A percentile compares a stretch with the other conserved stretches of the same genome.
Evolutionary conservation across 2,797 vertebrate species (phyloP).

Genomic region (Cyclura pinguis): DNA sequence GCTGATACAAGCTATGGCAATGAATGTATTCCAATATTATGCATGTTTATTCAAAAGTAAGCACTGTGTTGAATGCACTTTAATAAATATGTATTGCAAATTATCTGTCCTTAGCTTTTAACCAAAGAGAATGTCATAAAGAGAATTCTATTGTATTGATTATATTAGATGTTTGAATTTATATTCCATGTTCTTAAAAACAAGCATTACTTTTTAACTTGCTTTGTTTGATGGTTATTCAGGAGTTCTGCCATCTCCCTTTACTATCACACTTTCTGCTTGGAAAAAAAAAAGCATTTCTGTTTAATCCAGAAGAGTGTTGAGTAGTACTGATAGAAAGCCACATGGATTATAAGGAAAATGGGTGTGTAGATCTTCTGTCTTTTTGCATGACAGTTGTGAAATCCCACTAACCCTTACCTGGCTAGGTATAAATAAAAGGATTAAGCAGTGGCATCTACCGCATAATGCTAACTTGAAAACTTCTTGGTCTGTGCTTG

Average conservation of each 20-base stretch:
- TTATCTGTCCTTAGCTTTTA: background rate
- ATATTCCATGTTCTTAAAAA: background rate
- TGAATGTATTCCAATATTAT: too few species aligned
- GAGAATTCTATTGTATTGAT: background rate
- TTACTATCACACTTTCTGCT: background rate
- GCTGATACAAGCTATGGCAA: background rate
- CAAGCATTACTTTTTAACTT: background rate
- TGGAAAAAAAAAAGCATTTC: background rate
- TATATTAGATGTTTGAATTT: background rate
- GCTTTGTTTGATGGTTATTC: background rate
- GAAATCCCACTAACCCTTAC: background rate
- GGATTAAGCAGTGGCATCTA: background rate
- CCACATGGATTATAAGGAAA: background rate
- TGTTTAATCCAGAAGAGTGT: background rate
- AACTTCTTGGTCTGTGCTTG: background rate
- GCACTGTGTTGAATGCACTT: background rate
- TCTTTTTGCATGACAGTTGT: background rate
- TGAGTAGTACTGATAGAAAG: background rate
- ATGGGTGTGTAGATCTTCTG: background rate
- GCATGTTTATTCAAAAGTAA: too few species aligned
- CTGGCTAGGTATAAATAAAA: constrained; percentile 5
- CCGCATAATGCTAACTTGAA: background rate
- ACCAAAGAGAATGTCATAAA: background rate
- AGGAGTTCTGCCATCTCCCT: background rate
- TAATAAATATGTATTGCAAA: background rate